phyloP scores from a whole-genome alignment of 1,140 invertebrate species.

The Cheumatopsyche charites region DNA sequence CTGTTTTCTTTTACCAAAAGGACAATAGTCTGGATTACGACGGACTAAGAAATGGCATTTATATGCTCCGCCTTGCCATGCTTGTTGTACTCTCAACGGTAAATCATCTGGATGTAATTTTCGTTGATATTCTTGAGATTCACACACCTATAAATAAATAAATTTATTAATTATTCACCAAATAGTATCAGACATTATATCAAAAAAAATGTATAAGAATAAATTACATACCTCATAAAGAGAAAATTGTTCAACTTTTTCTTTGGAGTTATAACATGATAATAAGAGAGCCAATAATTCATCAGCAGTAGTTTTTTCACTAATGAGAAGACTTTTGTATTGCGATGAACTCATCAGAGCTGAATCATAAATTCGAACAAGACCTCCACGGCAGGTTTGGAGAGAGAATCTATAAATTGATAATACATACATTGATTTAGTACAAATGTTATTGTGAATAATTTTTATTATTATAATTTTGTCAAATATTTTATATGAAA shows the following conservation, averaged over 20 bases:
- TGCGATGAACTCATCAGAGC: slow-evolving; percentile 88
- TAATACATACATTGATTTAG: neutral
- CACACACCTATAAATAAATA: slow-evolving; percentile 61
- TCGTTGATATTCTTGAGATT: slow-evolving; percentile 77
- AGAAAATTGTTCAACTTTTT: slow-evolving; percentile 84
- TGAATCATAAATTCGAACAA: slow-evolving; percentile 90
- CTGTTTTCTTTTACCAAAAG: slow-evolving; percentile 64
- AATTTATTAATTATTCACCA: neutral
- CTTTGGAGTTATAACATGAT: slow-evolving; percentile 82
- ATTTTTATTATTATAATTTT: neutral
- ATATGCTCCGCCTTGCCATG: slow-evolving; percentile 68
- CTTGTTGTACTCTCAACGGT: slow-evolving; percentile 81
- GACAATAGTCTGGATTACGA: slow-evolving; percentile 76
- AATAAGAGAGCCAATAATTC: slow-evolving; percentile 85
- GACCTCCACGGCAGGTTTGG: slow-evolving; percentile 81
- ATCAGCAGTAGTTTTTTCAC: slow-evolving; percentile 87
- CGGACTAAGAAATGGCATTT: slow-evolving; percentile 77
- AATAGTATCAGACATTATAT: neutral
- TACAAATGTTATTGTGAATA: neutral
- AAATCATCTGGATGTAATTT: slow-evolving; percentile 86
- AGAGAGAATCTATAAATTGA: slow-evolving; percentile 78
- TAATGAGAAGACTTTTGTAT: slow-evolving; percentile 90
- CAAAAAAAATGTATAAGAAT: neutral
- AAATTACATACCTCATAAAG: slow-evolving; percentile 78
- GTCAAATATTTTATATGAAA: neutral